Evolutionary conservation across 2,113 vertebrate genomes (phyloP), one percentile per base, ranked within the genome.

Genomic region (Regulus satrapa): DNA sequence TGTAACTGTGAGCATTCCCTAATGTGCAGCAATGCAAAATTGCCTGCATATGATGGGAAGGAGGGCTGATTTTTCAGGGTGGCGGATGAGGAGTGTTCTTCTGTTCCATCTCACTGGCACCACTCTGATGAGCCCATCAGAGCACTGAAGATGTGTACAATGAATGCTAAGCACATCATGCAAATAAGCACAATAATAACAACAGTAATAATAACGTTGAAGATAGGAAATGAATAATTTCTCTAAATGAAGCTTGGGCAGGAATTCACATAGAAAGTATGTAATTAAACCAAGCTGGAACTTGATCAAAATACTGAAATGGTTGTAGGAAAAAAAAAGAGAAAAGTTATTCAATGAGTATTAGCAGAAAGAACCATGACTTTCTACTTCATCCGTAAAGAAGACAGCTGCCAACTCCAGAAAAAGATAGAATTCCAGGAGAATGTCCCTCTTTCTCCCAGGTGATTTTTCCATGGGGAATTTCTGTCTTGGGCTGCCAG

Each of bases 221-320:
- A 89, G 86, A 95, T 83, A 68, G 92, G 92, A 97, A 97, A 88
- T 97, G 85, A 97, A 94, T 96, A 96, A 96, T 96, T 96, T 88
- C 92, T 88, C 88, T 93, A 96, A 96, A 96, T 97, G 93, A 95
- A 96, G 92, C 67, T 94, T 93, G 87, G 89, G 87, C 85, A 96
- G 88, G 94, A 96, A 94, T 96, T 96, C 88, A 96, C 31, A 95
- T 94, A 74, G 81, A 76, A 96, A 96, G 87, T 90, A 71, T 95
- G 85, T 90, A 96, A 97, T 97, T 96, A 97, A 96, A 91, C 89
- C 71, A 83, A 85, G 85, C 46, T 96, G 94, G 92, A 96, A 85
- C 68, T 94, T 62, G 75, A 93, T 88, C 92, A 97, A 96, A 89
- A 93, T 93, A 71, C 95, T 92, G 82, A 95, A 95, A 95, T 95